Evolutionary conservation across 2,113 vertebrate species (phyloP).

Genomic region (Garra rufa): DNA sequence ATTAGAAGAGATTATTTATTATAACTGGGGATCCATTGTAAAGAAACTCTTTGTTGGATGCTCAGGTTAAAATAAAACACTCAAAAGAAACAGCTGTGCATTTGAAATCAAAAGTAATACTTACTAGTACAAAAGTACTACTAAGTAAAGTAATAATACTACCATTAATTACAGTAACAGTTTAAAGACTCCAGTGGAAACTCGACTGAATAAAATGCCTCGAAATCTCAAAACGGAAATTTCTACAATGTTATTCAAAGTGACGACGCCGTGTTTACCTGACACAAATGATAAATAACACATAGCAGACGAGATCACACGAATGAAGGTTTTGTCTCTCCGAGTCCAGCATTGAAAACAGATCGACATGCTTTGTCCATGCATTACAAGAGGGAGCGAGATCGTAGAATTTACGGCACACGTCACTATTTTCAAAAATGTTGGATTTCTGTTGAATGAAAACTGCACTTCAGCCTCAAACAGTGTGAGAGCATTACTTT

Average conservation of each 20-base stretch:
- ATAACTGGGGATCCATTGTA: not conserved
- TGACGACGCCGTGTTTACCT: slow-evolving; percentile 3
- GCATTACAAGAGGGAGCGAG: slow-evolving; percentile 5
- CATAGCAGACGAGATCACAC: not conserved
- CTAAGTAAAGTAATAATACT: slow-evolving; percentile 43
- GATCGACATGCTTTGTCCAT: slow-evolving; percentile 25
- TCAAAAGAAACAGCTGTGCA: slow-evolving; percentile 17
- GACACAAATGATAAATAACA: slow-evolving; percentile 40
- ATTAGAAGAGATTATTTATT: not conserved
- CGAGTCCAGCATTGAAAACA: slow-evolving; percentile 20
- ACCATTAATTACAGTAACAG: slow-evolving; percentile 41
- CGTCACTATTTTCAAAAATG: not conserved
- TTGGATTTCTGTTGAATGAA: not conserved
- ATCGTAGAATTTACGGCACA: not conserved
- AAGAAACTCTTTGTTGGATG: not conserved
- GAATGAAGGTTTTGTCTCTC: not conserved
- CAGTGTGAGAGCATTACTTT: not conserved
- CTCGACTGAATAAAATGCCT: slow-evolving; percentile 9
- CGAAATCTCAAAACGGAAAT: not conserved
- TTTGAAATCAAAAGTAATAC: slow-evolving; percentile 10
- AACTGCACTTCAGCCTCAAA: slow-evolving; percentile 4
- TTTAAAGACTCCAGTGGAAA: slow-evolving; percentile 40
- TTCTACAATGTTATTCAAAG: not conserved
- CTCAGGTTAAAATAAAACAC: slow-evolving; percentile 2
- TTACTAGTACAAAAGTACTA: slow-evolving; percentile 6